Evolutionary conservation across 1,140 invertebrate genomes (phyloP), one percentile per base, ranked within the genome.

Genomic region (Bombus turneri): DNA sequence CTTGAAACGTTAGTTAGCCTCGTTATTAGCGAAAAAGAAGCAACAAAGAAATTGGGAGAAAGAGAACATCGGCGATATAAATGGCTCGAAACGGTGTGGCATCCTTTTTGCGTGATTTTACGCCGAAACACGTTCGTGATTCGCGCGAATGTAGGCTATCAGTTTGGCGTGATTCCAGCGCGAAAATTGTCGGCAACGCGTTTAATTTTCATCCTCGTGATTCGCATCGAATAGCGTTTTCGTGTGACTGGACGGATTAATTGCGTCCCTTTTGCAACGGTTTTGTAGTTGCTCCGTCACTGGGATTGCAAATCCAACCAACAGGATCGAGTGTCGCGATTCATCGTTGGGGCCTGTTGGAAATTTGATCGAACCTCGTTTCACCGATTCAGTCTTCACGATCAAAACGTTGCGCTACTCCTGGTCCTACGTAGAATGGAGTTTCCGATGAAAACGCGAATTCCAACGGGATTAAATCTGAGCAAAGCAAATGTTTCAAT

Each of bases 121-220:
- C 75, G 4, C 31, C 41, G 64, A 47, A 37, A 47, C 41, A n/a
- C 64, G 66, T 69, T 22, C 37, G n/a, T n/a, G 66, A 13, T 39
- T 31, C 62, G 31, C 13, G 4, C 53, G 37, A 73, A 81, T 81
- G 10, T 72, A 62, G 69, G 80, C 39, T 83, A 68, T 31, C 39
- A n/a, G 78, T 64, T 80, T 85, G 71, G 78, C 57, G 22, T 0
- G 1, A 13, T 6, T 81, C 84, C 78, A 81, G 47, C 71, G 31
- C 13, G 47, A 68, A 68, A 57, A 75, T 57, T 37, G 53, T 28
- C 28, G 43, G 2, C 9, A 47, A 43, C 47, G 59, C 78, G 71
- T 85, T 85, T 85, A 59, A 85, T 85, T 85, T 85, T 41, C 78
- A 75, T 69, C 83, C 64, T 22, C 39, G 47, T 37, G 37, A 28